Evolutionary conservation across 23 tunicate genomes (phyloP), one percentile per base, ranked within the genome.

Genomic region (Trididemnum clinides): DNA sequence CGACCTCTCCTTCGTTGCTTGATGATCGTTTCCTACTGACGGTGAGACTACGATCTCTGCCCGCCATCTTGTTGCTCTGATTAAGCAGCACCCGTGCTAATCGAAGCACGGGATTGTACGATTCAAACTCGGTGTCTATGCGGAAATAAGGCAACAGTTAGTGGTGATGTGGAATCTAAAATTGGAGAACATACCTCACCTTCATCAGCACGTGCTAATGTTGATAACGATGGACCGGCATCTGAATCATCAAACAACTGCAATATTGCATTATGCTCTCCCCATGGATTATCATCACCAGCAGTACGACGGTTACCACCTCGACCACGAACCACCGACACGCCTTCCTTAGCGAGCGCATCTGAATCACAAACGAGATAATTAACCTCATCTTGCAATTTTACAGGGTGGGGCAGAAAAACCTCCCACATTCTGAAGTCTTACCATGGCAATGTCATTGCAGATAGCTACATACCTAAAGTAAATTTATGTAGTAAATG

Each of bases 101-200:
- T n/a, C 98, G 76, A 27, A 94, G 82, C 39, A 94, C 94, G 1
- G 98, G 98, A 39, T 87, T 94, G 80, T 85, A 94, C 26, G 98
- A 80, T 10, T 94, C 94, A 22, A 82, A 36, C 12, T 94, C 94
- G 2, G 98, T 49, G 64, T 89, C 94, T 92, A 90, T 5, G 49
- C 0, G 22, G 57, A 31, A 3, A 74, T 36, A 38, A 70, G 27
- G 57, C 18, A 12, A 18, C 10, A 15, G 54, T 44, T 7, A 44
- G 10, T 10, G 15, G 10, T 44, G 10, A 44, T 44, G 10, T 44
- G 54, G 54, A 44, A 44, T 44, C 54, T 44, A 44, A 44, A 44
- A 15, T 10, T 44, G 15, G 54, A 44, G 15, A 15, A 44, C 15
- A 44, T 10, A 44, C 54, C 85, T 33, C 21, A 80, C 91, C 91